Conservation (phyloP, 2,113 vertebrate genomes). For the Hemiprocne comata region DNA sequence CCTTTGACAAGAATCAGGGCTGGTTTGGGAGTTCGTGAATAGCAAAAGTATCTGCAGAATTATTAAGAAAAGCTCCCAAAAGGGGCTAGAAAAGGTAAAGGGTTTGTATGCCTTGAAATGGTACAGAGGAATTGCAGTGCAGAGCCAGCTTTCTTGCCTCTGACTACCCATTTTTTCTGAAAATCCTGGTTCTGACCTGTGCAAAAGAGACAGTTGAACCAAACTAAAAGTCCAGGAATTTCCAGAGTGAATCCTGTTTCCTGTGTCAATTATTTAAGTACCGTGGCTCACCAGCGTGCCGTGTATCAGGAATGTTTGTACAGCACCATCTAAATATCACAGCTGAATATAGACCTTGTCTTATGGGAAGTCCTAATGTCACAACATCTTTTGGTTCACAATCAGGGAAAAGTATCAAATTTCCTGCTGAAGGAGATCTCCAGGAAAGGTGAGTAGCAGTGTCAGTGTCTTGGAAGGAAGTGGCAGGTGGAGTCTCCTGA, state of each 20-base stretch:
- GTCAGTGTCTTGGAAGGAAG: not conserved
- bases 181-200: not conserved
- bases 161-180: not conserved
- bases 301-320: not conserved
- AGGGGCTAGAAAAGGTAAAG: not conserved
- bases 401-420: not conserved
- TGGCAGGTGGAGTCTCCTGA: not conserved
- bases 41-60: not conserved
- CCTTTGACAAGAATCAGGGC: not conserved
- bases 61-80: not conserved
- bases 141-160: not conserved
- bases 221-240: not conserved
- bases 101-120: not conserved
- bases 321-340: not conserved
- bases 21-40: not conserved
- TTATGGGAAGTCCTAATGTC: not conserved
- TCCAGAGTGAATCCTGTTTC: not conserved
- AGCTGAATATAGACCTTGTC: not conserved
- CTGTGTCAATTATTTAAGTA: not conserved
- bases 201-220: not conserved
- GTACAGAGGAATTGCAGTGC: no score
- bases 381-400: not conserved
- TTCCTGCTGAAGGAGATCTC: not conserved
- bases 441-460: not conserved
- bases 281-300: rapidly evolving